Conservation (phyloP, 1,140 invertebrate genomes). For the Microplitis demolitor region DNA sequence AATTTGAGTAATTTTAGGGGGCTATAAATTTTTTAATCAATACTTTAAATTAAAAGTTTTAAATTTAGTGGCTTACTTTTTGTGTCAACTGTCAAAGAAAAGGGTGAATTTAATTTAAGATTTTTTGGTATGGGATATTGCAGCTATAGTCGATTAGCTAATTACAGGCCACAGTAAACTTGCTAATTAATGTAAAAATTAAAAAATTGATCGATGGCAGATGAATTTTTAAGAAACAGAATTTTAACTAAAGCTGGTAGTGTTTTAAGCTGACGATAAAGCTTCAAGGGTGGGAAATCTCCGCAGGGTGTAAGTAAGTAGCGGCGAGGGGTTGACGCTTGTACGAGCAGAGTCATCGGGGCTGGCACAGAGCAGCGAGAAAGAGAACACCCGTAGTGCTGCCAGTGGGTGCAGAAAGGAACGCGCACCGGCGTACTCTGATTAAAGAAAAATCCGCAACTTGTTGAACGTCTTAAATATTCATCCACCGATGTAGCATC, state of each 20-base stretch:
- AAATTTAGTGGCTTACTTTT: too few species aligned
- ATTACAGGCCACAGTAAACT: too few species aligned
- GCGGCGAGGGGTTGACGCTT: slow-evolving; percentile 2
- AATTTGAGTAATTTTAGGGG: too few species aligned
- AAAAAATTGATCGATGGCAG: too few species aligned
- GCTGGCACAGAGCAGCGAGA: neutral
- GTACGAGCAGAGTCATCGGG: neutral
- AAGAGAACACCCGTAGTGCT: neutral
- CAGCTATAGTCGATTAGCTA: too few species aligned
- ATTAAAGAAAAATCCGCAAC: slow-evolving; percentile 62
- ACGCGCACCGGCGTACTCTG: slow-evolving; percentile 31
- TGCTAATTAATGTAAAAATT: too few species aligned
- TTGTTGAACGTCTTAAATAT: slow-evolving; percentile 63
- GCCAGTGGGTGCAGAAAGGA: slow-evolving; percentile 8
- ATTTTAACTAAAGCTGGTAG: neutral
- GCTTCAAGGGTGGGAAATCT: neutral
- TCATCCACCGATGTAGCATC: slow-evolving; percentile 58
- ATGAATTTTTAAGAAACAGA: neutral
- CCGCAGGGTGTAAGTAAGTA: neutral
- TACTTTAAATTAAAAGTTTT: too few species aligned
- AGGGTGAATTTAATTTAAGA: too few species aligned
- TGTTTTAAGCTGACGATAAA: neutral
- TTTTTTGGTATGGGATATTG: too few species aligned
- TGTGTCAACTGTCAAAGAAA: too few species aligned
- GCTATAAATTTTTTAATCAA: too few species aligned